phyloP scores from a whole-genome alignment of 2,888 invertebrate genomes.

The Tolmerus cingulatus region DNA sequence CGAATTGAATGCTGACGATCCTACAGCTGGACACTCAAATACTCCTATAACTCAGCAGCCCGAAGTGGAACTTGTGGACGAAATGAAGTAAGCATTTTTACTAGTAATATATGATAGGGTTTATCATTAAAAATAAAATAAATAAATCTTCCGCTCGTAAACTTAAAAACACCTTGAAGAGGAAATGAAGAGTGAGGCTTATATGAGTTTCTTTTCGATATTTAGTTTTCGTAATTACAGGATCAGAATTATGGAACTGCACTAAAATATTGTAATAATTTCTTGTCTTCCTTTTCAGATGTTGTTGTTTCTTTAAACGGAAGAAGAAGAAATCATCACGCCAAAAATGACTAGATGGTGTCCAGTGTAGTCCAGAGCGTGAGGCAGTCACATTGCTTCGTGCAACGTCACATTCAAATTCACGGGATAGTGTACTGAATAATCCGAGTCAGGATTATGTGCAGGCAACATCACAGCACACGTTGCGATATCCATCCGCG shows the following conservation, averaged over 20 bases:
- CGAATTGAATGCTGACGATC: constrained; percentile 93
- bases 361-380: constrained; percentile 72
- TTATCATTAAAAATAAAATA: no score
- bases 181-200: no score
- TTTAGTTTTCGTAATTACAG: no score
- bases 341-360: constrained; percentile 86
- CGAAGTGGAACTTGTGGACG: constrained; percentile 95
- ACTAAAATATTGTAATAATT: not conserved
- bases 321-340: constrained; percentile 97
- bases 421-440: constrained; percentile 67
- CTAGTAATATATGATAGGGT: no score
- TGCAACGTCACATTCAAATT: constrained; percentile 71
- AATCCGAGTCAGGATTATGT: constrained; percentile 67
- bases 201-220: no score
- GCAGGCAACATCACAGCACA: constrained; percentile 65
- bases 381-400: constrained; percentile 71
- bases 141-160: no score
- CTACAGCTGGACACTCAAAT: constrained; percentile 95
- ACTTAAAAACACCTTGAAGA: no score
- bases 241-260: no score
- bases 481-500: constrained; percentile 66
- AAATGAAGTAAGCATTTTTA: constrained; percentile 88
- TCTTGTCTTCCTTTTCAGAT: constrained; percentile 69
- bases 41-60: constrained; percentile 94
- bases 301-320: constrained; percentile 98